These are phyloP conservation scores for Trissolcus japonicus DNA, from an alignment of 2,888 invertebrate species.

Conservation along the genomic window DNA sequence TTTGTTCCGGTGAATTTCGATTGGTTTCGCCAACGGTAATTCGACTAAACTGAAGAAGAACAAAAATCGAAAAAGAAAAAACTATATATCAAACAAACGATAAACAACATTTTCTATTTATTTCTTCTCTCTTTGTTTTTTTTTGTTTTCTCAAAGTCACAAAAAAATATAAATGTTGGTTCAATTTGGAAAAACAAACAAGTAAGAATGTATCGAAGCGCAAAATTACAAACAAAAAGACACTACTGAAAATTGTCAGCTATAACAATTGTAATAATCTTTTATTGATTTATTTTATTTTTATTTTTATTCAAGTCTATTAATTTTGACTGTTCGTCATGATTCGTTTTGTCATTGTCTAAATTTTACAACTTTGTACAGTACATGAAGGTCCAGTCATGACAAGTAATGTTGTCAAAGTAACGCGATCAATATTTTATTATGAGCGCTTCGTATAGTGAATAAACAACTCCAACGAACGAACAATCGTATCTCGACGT, in stretches of 20 bases:
- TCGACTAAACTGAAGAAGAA: constrained; percentile 33
- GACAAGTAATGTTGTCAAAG: constrained; percentile 14
- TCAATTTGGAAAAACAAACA: constrained; percentile 22
- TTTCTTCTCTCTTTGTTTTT: neutral
- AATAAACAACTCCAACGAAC: constrained; percentile 57
- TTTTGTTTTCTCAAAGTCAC: neutral
- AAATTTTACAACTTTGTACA: constrained; percentile 4
- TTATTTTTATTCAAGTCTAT: neutral
- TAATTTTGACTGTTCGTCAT: neutral
- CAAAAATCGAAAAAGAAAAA: constrained; percentile 55
- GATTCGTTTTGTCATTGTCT: neutral
- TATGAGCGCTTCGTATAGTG: constrained; percentile 41
- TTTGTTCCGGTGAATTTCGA: constrained; percentile 48
- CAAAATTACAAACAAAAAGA: constrained; percentile 38
- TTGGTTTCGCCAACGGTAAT: constrained; percentile 57
- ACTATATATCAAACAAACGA: constrained; percentile 28
- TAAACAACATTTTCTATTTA: constrained; percentile 13
- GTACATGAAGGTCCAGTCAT: constrained; percentile 9
- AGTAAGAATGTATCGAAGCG: constrained; percentile 38
- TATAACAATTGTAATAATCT: neutral
- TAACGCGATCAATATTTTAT: constrained; percentile 28
- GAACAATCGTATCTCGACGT: constrained; percentile 55
- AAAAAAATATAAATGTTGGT: constrained; percentile 19
- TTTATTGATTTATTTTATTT: neutral
- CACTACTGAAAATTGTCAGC: constrained; percentile 13